Evolutionary conservation across 37 sponge, comb jelly and placozoan genomes (phyloP).

Genomic region (Aplysina aerophoba): DNA sequence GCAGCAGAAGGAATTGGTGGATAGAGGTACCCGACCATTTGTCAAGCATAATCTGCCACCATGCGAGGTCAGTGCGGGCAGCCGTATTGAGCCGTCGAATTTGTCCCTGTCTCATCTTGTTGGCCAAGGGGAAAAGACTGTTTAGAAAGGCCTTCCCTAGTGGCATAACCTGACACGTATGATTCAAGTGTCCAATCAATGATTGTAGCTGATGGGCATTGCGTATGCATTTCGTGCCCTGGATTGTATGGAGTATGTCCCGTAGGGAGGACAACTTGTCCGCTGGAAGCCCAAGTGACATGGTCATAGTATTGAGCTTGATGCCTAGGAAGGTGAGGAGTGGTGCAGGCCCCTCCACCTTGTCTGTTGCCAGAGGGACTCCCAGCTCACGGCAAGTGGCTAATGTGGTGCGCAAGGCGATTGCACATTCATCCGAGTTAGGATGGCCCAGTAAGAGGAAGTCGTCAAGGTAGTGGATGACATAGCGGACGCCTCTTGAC

Average conservation of each 20-base stretch:
- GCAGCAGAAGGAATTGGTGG: conserved; percentile 6
- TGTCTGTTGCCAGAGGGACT: background rate
- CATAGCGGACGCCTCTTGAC: background rate
- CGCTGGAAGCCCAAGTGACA: background rate
- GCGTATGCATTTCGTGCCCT: background rate
- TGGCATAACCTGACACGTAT: conserved; percentile 26
- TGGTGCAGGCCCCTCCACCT: background rate
- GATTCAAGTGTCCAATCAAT: background rate
- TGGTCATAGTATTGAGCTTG: background rate
- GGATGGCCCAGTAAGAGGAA: background rate
- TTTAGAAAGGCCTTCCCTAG: conserved; percentile 27
- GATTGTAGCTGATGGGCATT: background rate
- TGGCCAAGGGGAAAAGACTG: conserved; percentile 12
- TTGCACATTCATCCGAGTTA: background rate
- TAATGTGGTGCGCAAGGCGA: background rate
- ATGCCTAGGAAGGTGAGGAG: background rate
- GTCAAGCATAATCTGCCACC: background rate
- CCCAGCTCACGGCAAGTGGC: background rate
- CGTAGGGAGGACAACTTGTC: background rate
- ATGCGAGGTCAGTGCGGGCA: conserved; percentile 12
- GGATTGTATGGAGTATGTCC: background rate
- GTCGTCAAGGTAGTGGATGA: conserved; percentile 5
- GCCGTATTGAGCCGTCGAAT: background rate
- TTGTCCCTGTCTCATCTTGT: background rate
- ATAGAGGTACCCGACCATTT: background rate